A percentile compares a stretch with the other conserved stretches of the same genome.
Evolutionary conservation across 2,797 vertebrate genomes (phyloP).

Genomic region (Onychomys leucogaster): DNA sequence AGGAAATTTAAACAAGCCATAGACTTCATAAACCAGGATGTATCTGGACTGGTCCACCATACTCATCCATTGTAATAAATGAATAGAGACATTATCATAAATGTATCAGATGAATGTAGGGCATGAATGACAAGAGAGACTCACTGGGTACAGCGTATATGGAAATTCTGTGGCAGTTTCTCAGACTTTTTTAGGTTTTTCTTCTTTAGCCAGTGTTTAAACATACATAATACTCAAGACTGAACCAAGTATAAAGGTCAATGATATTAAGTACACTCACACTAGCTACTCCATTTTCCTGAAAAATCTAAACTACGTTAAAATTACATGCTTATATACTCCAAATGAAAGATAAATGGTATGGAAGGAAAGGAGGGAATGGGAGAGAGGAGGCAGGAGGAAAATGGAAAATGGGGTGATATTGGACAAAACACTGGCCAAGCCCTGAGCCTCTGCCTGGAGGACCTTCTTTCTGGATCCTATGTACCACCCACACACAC

Average conservation of each 20-base stretch:
- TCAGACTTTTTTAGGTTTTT: not conserved
- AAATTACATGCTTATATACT: not conserved
- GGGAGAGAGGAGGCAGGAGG: fast-evolving
- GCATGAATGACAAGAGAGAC: not conserved
- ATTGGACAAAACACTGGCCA: not conserved
- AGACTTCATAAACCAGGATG: not conserved
- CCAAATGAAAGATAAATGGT: not conserved
- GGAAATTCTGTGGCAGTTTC: not conserved
- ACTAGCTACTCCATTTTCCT: not conserved
- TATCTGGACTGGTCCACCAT: not conserved
- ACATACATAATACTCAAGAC: not conserved
- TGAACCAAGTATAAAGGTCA: not conserved
- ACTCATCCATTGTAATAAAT: not conserved
- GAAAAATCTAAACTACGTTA: slow-evolving; percentile 4
- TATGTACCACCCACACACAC: too few species aligned
- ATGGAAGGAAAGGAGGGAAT: not conserved
- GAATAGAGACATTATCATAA: not conserved
- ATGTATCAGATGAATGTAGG: not conserved
- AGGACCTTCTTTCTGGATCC: not conserved
- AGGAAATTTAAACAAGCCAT: not conserved
- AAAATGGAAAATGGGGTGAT: not conserved
- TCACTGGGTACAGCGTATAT: not conserved
- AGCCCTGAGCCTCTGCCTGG: not conserved
- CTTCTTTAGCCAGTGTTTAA: not conserved
- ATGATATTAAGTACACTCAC: not conserved